These are phyloP conservation scores for Patella ulyssiponensis DNA, from an alignment of 2,888 invertebrate genomes.

Conservation along the genomic window DNA sequence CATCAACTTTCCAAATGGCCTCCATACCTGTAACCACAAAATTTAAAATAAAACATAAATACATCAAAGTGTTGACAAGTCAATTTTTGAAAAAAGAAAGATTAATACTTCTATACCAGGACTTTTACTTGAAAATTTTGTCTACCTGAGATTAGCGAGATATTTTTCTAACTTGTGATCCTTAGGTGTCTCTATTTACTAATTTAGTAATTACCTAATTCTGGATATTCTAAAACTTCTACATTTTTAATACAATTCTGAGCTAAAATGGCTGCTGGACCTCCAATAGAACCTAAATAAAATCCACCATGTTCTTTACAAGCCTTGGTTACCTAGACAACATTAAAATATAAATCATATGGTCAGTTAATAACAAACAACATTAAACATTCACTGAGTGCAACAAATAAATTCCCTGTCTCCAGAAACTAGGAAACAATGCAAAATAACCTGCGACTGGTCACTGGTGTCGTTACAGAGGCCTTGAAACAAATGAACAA, in stretches of 20 bases:
- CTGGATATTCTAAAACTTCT: constrained; percentile 71
- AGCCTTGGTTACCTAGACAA: constrained; percentile 68
- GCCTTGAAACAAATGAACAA: too few relatives aligned
- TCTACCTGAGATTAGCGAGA: too few relatives aligned
- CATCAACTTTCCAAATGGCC: constrained; percentile 71
- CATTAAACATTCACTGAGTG: too few relatives aligned
- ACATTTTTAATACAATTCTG: constrained; percentile 72
- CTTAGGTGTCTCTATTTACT: too few relatives aligned
- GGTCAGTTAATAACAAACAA: too few relatives aligned
- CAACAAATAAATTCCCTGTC: too few relatives aligned
- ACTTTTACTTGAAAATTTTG: too few relatives aligned
- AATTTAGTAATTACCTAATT: constrained; percentile 62
- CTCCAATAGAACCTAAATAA: constrained; percentile 72
- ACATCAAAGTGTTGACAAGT: neutral
- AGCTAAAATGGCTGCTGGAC: constrained; percentile 72
- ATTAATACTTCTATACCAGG: neutral
- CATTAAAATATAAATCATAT: neutral
- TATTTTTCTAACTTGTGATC: too few relatives aligned
- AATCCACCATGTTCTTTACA: constrained; percentile 72
- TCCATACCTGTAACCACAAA: constrained; percentile 69
- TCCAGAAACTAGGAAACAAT: too few relatives aligned
- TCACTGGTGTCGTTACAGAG: too few relatives aligned
- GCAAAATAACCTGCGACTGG: too few relatives aligned
- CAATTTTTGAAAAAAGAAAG: neutral
- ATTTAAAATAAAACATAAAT: neutral